Conservation (phyloP, 2,888 invertebrate genomes). For the Notodromas monacha region DNA sequence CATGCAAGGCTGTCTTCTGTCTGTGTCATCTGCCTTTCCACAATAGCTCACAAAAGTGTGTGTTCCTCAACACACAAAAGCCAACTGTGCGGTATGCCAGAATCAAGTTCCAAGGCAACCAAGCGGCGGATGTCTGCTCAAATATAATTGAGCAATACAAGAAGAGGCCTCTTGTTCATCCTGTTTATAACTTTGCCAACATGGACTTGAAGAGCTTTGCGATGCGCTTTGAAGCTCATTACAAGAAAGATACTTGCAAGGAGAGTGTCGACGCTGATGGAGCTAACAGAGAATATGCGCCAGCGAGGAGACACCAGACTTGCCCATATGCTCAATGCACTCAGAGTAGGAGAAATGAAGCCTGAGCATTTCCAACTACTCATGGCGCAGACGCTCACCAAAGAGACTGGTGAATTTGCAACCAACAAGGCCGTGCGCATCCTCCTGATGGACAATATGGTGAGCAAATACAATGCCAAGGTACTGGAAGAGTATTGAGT, state of each 20-base stretch:
- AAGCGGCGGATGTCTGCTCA: too few species aligned
- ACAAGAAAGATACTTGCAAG: too few species aligned
- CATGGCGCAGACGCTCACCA: neutral
- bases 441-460: constrained; percentile 2
- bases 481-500: constrained; percentile 6
- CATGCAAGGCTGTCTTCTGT: too few species aligned
- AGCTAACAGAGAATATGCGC: constrained; percentile 7
- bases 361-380: constrained; percentile 5
- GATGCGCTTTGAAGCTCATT: neutral
- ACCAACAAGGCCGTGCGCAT: constrained; percentile 6
- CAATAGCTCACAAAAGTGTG: too few species aligned
- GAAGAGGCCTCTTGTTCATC: neutral
- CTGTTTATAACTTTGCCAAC: neutral
- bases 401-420: constrained; percentile 7
- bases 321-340: constrained; percentile 6
- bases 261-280: constrained; percentile 2
- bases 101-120: too few species aligned
- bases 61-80: too few species aligned
- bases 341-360: constrained; percentile 6
- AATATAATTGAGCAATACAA: too few species aligned
- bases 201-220: neutral
- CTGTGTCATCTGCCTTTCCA: too few species aligned
- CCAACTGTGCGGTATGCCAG: too few species aligned
- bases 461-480: constrained; percentile 2
- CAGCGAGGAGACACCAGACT: constrained; percentile 8